These are phyloP conservation scores for Ceraclea dissimilis DNA, from an alignment of 2,888 invertebrate species.

Conservation along the genomic window DNA sequence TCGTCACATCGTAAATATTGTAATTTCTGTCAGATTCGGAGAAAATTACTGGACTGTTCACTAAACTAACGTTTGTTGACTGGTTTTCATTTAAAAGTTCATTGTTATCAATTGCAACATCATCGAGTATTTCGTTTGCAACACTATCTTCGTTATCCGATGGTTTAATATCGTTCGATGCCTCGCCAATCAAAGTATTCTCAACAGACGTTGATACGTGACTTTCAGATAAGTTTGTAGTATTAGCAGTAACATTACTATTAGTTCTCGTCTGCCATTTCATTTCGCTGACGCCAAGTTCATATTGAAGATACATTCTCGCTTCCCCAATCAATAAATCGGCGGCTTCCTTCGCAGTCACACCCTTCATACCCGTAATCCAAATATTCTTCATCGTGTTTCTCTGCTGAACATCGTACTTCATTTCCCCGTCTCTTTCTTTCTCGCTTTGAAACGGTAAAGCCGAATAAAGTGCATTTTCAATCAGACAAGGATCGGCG, in stretches of 20 bases:
- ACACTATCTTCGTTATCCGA: background rate
- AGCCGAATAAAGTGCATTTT: conserved; percentile 68
- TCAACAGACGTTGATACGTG: background rate
- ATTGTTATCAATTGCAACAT: background rate
- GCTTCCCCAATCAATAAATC: conserved; percentile 70
- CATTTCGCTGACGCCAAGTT: conserved; percentile 64
- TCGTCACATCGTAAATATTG: background rate
- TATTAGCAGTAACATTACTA: background rate
- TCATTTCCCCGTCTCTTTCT: conserved; percentile 62
- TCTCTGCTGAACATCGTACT: conserved; percentile 55
- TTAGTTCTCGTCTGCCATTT: conserved; percentile 46
- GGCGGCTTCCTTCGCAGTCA: conserved; percentile 79
- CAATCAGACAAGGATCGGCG: conserved; percentile 60
- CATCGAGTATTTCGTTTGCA: background rate
- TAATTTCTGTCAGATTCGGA: background rate
- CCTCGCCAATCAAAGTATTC: no score
- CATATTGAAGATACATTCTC: conserved; percentile 59
- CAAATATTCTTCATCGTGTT: conserved; percentile 65
- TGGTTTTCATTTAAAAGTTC: background rate
- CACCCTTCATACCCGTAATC: conserved; percentile 70
- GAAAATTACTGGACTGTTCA: background rate
- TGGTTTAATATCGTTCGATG: background rate
- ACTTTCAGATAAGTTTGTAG: background rate
- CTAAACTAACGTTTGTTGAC: background rate
- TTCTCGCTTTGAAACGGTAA: conserved; percentile 82